Evolutionary conservation across 2,888 invertebrate species (phyloP).

Genomic region (Acanthopleura granulata): DNA sequence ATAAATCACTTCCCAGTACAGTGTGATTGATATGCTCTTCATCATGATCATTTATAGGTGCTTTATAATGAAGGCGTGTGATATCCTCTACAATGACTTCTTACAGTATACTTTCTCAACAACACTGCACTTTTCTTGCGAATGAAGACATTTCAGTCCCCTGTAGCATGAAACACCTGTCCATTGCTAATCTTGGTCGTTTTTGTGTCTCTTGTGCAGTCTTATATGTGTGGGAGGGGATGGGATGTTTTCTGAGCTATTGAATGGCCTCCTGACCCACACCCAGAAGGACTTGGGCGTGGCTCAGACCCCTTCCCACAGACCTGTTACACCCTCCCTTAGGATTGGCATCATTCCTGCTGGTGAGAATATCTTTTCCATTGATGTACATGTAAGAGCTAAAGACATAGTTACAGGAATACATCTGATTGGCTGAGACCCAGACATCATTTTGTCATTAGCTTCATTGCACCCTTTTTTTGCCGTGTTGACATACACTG

Average conservation of each 20-base stretch:
- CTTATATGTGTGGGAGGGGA: constrained; percentile 88
- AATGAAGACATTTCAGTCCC: no score
- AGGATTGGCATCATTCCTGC: constrained; percentile 74
- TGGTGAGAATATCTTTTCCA: constrained; percentile 66
- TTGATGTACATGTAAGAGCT: neutral
- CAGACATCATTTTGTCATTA: no score
- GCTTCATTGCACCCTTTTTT: no score
- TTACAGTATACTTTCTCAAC: neutral
- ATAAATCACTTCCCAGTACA: no score
- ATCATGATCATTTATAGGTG: no score
- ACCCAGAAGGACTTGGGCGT: constrained; percentile 73
- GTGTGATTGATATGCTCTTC: no score
- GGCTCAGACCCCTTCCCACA: constrained; percentile 73
- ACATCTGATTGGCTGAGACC: no score
- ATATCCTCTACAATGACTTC: no score
- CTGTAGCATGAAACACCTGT: neutral
- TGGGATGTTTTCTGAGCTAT: constrained; percentile 85
- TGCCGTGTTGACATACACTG: no score
- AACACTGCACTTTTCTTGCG: no score
- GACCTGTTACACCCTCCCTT: constrained; percentile 53
- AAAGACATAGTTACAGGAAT: no score
- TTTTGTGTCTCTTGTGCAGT: constrained; percentile 71
- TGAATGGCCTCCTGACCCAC: constrained; percentile 79
- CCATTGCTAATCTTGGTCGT: neutral
- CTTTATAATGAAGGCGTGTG: no score